These are phyloP conservation scores for Rosalia funebris DNA, from an alignment of 2,888 invertebrate genomes.

Conservation along the genomic window DNA sequence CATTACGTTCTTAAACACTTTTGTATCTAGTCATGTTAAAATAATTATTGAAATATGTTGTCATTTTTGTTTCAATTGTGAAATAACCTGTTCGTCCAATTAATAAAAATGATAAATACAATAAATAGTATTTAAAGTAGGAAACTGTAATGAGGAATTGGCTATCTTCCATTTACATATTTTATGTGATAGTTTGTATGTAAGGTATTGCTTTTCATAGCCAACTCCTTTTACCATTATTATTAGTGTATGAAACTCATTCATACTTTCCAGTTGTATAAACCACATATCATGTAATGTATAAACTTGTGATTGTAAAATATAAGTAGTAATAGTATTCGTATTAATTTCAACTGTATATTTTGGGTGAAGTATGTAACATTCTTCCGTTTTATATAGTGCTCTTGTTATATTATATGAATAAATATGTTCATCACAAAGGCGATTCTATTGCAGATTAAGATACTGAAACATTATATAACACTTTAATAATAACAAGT, in stretches of 20 bases:
- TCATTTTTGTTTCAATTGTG: background rate
- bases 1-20: conserved; percentile 5
- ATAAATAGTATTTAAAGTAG: conserved; percentile 11
- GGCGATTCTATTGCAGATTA: no score
- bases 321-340: conserved; percentile 16
- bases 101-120: conserved; percentile 5
- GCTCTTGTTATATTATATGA: no score
- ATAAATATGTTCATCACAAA: no score
- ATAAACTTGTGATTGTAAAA: conserved; percentile 39
- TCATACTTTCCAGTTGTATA: conserved; percentile 33
- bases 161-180: conserved; percentile 23
- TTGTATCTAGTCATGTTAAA: conserved; percentile 22
- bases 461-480: no score
- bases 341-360: no score
- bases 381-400: no score
- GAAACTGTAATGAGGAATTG: conserved; percentile 19
- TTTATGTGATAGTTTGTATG: conserved; percentile 21
- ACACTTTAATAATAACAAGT: no score
- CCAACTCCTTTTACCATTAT: conserved; percentile 23
- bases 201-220: conserved; percentile 12
- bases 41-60: background rate
- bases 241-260: conserved; percentile 18
- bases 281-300: conserved; percentile 42
- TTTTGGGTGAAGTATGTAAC: no score
- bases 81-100: conserved; percentile 18